Base-by-base conservation (phyloP, 2,888 invertebrate genomes). In the Acleris emargana region DNA sequence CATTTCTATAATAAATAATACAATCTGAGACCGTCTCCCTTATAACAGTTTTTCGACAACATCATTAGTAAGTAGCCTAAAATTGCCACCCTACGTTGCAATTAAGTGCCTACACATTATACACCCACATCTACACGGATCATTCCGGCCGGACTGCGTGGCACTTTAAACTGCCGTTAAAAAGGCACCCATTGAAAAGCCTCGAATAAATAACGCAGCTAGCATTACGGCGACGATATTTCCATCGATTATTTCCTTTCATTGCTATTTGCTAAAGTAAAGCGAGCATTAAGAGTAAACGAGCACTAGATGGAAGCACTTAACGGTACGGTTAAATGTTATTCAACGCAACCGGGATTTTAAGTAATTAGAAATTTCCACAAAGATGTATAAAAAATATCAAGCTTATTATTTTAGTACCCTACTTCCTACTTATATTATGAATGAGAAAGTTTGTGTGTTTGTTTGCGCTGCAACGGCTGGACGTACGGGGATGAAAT, bases 81-180 rank as follows among this genome's bases (percentile, higher is more conserved):
- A 13, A 38, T 13, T 13, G 38, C 9, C 13, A 13, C 13, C 38
- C 5, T 49, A 20, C 3, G 18, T 22, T 9, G 18, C 38, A 38
- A 38, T 18, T 11, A 20, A 18, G 22, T 49, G 18, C 49, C 20
- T 18, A 16, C 25, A 18, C 17, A 20, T 22, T 13, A 9, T 51
- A 51, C 51, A 16, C 25, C 28, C 51, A 16, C 6, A 62, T 17
- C 74, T 72, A 71, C 63, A 74, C 70, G 78, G 78, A 82, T 81
- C 81, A 81, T 78, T 76, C 73, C 76, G 70, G 69, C 76, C 74
- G 79, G 77, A 72, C 78, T 79, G 81, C 81, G 77, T 79, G 84
- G 88, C 89, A 89, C 87, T 89, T 90, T 89, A 87, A 90, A 88
- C 79, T 86, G 84, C 86, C 86, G 86, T 88, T 89, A 88, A n/a